Conservation (phyloP, 2,888 invertebrate species). For the Calliphora vomitoria region DNA sequence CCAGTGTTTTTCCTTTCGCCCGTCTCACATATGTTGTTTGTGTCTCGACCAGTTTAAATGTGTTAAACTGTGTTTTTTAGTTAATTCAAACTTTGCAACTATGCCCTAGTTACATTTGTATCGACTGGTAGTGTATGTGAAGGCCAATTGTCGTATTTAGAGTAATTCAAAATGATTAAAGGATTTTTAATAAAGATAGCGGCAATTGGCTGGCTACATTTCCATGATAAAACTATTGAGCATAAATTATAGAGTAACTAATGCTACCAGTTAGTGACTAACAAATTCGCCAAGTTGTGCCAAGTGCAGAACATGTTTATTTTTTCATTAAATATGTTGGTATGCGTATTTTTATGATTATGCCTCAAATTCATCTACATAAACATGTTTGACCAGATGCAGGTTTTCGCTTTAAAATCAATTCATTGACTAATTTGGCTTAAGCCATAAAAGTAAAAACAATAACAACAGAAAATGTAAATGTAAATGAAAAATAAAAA, state of each 20-base stretch:
- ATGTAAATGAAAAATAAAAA: constrained; percentile 17
- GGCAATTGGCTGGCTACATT: too few species aligned
- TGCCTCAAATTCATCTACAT: not conserved
- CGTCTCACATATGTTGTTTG: too few species aligned
- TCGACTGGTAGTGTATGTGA: too few species aligned
- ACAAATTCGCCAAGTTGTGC: not conserved
- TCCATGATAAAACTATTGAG: too few species aligned
- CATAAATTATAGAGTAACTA: not conserved
- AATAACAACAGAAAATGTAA: constrained; percentile 12
- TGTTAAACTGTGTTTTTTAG: too few species aligned
- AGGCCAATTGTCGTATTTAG: too few species aligned
- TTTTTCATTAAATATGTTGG: not conserved
- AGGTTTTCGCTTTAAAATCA: constrained; percentile 25
- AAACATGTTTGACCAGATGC: constrained; percentile 27
- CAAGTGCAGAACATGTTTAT: not conserved
- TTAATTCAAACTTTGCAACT: too few species aligned
- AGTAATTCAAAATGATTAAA: too few species aligned
- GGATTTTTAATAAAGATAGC: too few species aligned
- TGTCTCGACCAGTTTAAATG: too few species aligned
- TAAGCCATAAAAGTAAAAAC: constrained; percentile 21
- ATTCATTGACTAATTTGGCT: constrained; percentile 36
- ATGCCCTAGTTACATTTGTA: not conserved
- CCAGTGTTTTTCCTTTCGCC: too few species aligned
- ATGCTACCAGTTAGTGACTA: not conserved
- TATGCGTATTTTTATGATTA: not conserved